Conservation (phyloP, 2,797 vertebrate species). For the Prunella strophiata region DNA sequence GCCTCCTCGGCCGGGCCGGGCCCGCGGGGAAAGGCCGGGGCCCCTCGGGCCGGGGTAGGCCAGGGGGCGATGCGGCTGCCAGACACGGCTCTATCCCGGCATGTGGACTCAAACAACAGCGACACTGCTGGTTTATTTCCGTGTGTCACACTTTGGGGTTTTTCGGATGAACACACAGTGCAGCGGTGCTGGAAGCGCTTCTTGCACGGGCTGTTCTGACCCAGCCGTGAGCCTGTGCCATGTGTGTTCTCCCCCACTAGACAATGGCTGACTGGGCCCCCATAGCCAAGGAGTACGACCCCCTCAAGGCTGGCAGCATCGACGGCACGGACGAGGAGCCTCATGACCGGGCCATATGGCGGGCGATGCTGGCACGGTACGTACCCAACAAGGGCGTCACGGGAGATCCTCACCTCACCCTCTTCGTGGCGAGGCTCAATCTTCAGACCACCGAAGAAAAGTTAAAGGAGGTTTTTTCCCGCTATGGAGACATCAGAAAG, state of each 20-base stretch:
- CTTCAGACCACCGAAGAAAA: conserved; percentile 91
- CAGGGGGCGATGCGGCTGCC: background rate
- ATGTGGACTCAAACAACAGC: background rate
- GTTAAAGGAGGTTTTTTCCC: conserved; percentile 87
- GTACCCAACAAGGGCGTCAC: conserved; percentile 88
- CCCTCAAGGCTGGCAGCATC: conserved; percentile 96
- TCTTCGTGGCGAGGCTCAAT: conserved; percentile 89
- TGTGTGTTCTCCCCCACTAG: background rate
- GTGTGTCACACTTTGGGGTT: fast-evolving
- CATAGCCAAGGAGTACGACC: conserved; percentile 91
- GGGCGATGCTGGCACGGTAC: conserved; percentile 90
- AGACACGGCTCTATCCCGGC: fast-evolving
- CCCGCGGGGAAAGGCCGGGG: background rate
- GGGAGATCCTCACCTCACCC: conserved; percentile 90
- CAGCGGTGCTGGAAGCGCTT: background rate
- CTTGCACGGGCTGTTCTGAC: fast-evolving
- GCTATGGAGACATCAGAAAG: conserved; percentile 89
- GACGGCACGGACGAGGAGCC: conserved; percentile 94
- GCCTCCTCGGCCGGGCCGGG: background rate
- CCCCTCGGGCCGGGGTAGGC: background rate
- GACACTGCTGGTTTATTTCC: fast-evolving
- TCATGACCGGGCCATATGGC: conserved; percentile 91
- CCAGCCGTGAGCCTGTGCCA: fast-evolving
- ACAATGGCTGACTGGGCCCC: conserved; percentile 92
- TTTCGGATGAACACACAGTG: background rate